Base-by-base conservation (phyloP, 2,113 vertebrate genomes). In the Vidua macroura region DNA sequence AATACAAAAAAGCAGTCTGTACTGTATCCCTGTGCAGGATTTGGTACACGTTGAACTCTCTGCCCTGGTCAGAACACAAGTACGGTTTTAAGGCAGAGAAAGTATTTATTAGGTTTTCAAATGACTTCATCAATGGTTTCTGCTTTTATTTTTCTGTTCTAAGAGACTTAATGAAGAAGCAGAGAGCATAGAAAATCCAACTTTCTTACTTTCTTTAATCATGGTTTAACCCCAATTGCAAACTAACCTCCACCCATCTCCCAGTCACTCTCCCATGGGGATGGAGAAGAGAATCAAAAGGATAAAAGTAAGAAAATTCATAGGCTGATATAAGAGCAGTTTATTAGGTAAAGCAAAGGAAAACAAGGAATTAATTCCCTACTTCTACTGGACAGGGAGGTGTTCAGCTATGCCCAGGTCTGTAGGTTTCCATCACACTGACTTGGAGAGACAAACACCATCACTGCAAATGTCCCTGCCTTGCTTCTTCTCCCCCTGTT, bases 21-120 rank as follows among this genome's bases (percentile, higher is more conserved):
- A 12, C 6, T 10, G 1, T 37, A 35, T 28, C 24, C 13, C 0
- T 0, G 7, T 3, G 5, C 10, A 28, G 41, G 11, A 4, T 35
- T 62, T 77, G 25, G 2, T 41, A 53, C 9, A 23, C 22, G n/a
- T 60, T 46, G 30, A 83, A 30, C 14, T 5, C 4, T 30, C 49
- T 70, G 13, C 8, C 20, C 17, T 20, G 11, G 4, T 62, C 46
- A 83, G 66, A 94, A 44, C 15, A 37, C 3, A 39, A 75, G 9
- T 56, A 39, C 2, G 6, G 2, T 41, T 56, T 79, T 43, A 79
- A 68, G 20, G 9, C 13, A 64, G 49, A 56, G 12, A 79, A 76
- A 73, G 1, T 13, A 62, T 49, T 85, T 37, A 20, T 49, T 17
- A 68, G 5, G 10, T 18, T 89, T 91, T 60, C 4, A 0, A 30